phyloP scores from a whole-genome alignment of 2,888 invertebrate genomes.

The Dermolepida albohirtum region DNA sequence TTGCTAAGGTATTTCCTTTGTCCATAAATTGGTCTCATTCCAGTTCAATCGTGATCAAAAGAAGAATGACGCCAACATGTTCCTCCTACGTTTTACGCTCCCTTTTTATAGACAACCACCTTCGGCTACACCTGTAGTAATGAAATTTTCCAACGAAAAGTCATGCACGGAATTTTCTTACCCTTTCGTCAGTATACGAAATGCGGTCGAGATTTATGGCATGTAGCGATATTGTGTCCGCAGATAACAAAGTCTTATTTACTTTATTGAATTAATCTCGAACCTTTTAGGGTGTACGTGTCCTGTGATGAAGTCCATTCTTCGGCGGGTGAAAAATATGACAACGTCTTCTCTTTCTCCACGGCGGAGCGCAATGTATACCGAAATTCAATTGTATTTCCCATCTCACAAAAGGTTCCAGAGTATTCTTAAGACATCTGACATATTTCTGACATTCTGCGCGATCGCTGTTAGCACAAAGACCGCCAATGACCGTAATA shows the following conservation, averaged over 20 bases:
- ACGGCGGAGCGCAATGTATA: conserved; percentile 25
- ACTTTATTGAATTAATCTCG: conserved; percentile 45
- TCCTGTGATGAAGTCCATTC: conserved; percentile 53
- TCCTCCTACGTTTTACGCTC: no score
- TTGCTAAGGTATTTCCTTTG: no score
- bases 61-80: no score
- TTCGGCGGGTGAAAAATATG: conserved; percentile 53
- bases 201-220: conserved; percentile 33
- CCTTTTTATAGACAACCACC: no score
- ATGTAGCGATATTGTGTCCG: conserved; percentile 26
- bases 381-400: conserved; percentile 56
- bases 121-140: neutral
- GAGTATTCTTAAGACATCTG: conserved; percentile 53
- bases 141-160: neutral
- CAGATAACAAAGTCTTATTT: conserved; percentile 43
- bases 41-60: no score
- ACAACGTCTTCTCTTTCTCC: conserved; percentile 44
- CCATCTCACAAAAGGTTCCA: conserved; percentile 51
- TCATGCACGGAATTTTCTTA: neutral
- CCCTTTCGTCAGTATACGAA: conserved; percentile 5
- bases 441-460: conserved; percentile 57
- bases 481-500: conserved; percentile 56
- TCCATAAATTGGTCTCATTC: no score
- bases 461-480: conserved; percentile 53
- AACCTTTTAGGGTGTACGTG: conserved; percentile 30